Percentiles rank a stretch among this genome's conserved stretches.
These are phyloP conservation scores for Cataglyphis cursor DNA, from an alignment of 2,888 invertebrate genomes.

Conservation along the genomic window DNA sequence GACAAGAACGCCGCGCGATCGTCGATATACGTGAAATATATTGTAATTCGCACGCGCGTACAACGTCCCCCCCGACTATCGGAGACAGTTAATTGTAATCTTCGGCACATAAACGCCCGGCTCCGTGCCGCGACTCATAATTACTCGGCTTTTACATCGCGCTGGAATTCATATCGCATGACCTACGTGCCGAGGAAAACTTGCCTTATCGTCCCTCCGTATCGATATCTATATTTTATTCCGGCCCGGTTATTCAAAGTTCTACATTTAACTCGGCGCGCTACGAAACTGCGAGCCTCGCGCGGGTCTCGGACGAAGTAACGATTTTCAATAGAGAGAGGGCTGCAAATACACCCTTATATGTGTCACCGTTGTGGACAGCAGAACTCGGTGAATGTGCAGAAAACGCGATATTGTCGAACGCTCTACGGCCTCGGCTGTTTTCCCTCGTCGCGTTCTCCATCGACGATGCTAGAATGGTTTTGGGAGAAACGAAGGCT, in stretches of 20 bases:
- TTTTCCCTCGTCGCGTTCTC: slow-evolving; percentile 10
- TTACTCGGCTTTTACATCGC: slow-evolving; percentile 36
- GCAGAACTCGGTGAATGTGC: slow-evolving; percentile 73
- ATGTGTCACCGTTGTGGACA: slow-evolving; percentile 67
- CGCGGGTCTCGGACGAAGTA: slow-evolving; percentile 72
- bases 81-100: slow-evolving; percentile 48
- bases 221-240: slow-evolving; percentile 51
- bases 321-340: slow-evolving; percentile 79
- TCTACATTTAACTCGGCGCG: slow-evolving; percentile 56
- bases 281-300: slow-evolving; percentile 49
- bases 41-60: slow-evolving; percentile 25
- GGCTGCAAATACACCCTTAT: slow-evolving; percentile 69
- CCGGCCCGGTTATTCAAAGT: slow-evolving; percentile 32
- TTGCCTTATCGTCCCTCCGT: slow-evolving; percentile 32
- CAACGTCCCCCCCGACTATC: slow-evolving; percentile 13
- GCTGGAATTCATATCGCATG: slow-evolving; percentile 45
- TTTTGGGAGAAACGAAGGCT: background rate
- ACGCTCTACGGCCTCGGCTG: slow-evolving; percentile 11
- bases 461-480: slow-evolving; percentile 56
- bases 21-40: slow-evolving; percentile 22
- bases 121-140: slow-evolving; percentile 46
- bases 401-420: slow-evolving; percentile 71
- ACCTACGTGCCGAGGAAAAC: slow-evolving; percentile 49
- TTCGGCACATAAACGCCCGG: slow-evolving; percentile 43
- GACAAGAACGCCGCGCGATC: slow-evolving; percentile 19